A percentile compares a stretch with the other conserved stretches of the same genome.
phyloP scores from a whole-genome alignment of 1,140 invertebrate species.

The Drosophila neocordata region DNA sequence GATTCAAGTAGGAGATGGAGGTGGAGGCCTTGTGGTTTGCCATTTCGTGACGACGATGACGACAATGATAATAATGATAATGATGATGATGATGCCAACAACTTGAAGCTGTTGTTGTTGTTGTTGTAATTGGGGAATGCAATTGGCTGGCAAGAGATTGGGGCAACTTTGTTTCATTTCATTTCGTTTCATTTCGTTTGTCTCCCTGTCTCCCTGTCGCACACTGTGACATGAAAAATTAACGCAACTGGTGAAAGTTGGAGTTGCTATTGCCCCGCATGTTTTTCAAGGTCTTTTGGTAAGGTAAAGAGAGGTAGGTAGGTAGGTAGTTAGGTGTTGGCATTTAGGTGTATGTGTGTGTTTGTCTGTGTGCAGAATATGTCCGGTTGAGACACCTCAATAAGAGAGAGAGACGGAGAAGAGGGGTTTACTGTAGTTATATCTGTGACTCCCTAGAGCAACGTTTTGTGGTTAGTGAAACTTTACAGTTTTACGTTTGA shows the following conservation, averaged over 20 bases:
- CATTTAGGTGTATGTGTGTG: slow-evolving; percentile 14
- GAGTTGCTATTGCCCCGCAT: slow-evolving; percentile 43
- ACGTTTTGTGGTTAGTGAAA: slow-evolving; percentile 42
- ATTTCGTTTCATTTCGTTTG: slow-evolving; percentile 28
- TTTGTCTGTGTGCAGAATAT: slow-evolving; percentile 2
- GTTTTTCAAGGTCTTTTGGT: slow-evolving; percentile 73
- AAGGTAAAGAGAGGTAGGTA: not conserved
- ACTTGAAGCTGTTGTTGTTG: slow-evolving; percentile 16
- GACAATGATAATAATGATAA: slow-evolving; percentile 28
- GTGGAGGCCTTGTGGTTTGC: slow-evolving; percentile 46
- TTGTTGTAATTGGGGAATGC: slow-evolving; percentile 19
- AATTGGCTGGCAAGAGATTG: slow-evolving; percentile 38
- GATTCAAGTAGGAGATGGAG: not conserved
- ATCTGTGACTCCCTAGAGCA: slow-evolving; percentile 9
- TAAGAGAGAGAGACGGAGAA: not conserved
- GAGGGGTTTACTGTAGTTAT: not conserved
- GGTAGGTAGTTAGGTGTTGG: slow-evolving; percentile 6
- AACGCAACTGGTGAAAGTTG: slow-evolving; percentile 74
- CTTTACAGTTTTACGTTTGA: slow-evolving; percentile 19
- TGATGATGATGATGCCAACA: slow-evolving; percentile 25
- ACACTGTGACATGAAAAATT: slow-evolving; percentile 61
- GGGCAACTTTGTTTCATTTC: slow-evolving; percentile 44
- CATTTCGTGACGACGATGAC: slow-evolving; percentile 55
- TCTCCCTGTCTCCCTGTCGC: slow-evolving; percentile 32
- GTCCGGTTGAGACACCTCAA: slow-evolving; percentile 2